Conservation (phyloP, 1,140 invertebrate genomes). For the Orchestia grillus region DNA sequence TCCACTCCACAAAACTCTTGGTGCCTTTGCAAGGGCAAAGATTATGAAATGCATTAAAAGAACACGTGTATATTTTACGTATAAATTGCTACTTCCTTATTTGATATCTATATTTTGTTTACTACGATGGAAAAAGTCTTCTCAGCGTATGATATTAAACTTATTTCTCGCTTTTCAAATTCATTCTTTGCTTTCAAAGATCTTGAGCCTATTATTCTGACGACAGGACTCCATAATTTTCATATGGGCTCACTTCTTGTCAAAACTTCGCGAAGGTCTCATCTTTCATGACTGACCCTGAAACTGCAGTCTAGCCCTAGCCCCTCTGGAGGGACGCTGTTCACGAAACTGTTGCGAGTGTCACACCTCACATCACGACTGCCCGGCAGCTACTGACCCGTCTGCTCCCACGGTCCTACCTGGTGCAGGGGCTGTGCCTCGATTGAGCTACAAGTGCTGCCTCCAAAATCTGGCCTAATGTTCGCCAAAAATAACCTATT, state of each 20-base stretch:
- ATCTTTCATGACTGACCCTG: not conserved
- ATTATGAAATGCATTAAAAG: not conserved
- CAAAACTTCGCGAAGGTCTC: not conserved
- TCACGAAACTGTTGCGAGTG: not conserved
- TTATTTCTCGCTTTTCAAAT: not conserved
- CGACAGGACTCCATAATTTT: not conserved
- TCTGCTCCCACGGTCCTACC: not conserved
- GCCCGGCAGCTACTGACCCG: not conserved
- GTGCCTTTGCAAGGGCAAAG: not conserved
- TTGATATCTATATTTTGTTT: not conserved
- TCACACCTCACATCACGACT: not conserved
- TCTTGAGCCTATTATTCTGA: not conserved
- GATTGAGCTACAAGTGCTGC: not conserved
- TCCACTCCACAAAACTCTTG: not conserved
- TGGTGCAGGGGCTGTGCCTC: not conserved
- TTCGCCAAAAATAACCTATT: not conserved
- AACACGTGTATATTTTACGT: not conserved
- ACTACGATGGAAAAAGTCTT: not conserved
- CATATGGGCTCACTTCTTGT: not conserved
- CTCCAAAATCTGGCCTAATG: not conserved
- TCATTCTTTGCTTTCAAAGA: not conserved
- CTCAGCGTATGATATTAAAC: not conserved
- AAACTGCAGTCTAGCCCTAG: not conserved
- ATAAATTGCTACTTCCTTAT: not conserved
- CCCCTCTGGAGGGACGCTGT: not conserved